Conservation (phyloP, 2,888 invertebrate species). For the Timema podura region DNA sequence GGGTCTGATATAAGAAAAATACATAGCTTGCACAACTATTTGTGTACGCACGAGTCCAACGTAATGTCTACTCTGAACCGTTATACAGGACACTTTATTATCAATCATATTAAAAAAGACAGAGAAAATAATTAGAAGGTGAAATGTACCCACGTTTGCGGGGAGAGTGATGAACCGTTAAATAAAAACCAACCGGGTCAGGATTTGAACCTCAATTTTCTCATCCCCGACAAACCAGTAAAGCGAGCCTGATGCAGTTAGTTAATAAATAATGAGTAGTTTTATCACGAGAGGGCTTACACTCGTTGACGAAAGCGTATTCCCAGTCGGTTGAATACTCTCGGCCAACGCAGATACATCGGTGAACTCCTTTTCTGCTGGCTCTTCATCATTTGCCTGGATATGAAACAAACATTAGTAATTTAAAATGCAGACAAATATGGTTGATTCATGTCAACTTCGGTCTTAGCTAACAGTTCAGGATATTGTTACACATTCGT, state of each 20-base stretch:
- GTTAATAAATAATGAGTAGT: conserved; percentile 26
- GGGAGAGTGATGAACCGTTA: not conserved
- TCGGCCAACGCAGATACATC: conserved; percentile 92
- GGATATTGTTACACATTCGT: no score
- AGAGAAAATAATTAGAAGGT: conserved; percentile 25
- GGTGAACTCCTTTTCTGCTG: conserved; percentile 71
- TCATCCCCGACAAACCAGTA: not conserved
- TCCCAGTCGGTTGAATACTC: conserved; percentile 96
- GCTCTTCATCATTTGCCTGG: conserved; percentile 47
- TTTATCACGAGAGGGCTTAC: conserved; percentile 47
- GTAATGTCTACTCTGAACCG: no score
- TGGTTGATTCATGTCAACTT: no score
- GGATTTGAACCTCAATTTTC: not conserved
- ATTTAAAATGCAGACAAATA: no score
- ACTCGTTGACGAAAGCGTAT: conserved; percentile 90
- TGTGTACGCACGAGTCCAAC: no score
- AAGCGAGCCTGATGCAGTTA: conserved; percentile 16
- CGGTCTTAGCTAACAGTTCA: no score
- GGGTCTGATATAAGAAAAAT: no score
- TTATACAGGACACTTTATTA: not conserved
- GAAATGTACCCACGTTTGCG: not conserved
- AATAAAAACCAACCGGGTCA: not conserved
- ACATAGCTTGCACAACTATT: no score
- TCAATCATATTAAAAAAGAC: conserved; percentile 18
- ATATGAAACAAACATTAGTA: no score